These are phyloP conservation scores for Dromaius novaehollandiae DNA, from an alignment of 2,113 vertebrate genomes.

Conservation along the genomic window DNA sequence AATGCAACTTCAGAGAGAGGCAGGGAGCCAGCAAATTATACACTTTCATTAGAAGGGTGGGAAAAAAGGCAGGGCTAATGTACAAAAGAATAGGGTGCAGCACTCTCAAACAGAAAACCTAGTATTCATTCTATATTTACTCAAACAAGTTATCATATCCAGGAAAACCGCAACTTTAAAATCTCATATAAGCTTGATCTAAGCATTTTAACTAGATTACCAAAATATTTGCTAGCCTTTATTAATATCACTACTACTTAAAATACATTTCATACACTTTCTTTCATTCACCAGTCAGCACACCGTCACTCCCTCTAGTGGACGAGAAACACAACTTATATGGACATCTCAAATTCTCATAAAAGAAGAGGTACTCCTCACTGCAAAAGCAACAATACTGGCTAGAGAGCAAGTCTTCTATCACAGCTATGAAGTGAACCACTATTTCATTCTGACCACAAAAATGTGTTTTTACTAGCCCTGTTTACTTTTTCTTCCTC, in stretches of 20 bases:
- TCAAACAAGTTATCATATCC: neutral
- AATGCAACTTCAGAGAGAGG: neutral
- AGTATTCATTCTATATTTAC: neutral
- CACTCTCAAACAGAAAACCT: neutral
- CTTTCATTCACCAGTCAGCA: neutral
- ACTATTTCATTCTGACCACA: neutral
- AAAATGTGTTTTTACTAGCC: neutral
- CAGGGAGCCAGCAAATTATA: neutral
- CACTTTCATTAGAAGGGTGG: neutral
- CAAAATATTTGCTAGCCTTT: neutral
- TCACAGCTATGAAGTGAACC: neutral
- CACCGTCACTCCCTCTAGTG: slow-evolving; percentile 38
- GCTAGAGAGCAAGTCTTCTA: neutral
- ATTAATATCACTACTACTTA: neutral
- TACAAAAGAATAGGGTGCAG: neutral
- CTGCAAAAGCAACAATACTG: neutral
- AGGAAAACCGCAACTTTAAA: neutral
- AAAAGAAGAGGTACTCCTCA: neutral
- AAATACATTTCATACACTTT: neutral
- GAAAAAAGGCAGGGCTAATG: neutral
- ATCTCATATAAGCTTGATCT: neutral
- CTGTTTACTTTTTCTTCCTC: neutral
- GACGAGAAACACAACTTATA: neutral
- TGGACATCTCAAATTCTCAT: neutral
- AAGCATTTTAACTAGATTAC: neutral